A percentile compares a stretch with the other conserved stretches of the same genome.
These are phyloP conservation scores for Criorhina ranunculi DNA, from an alignment of 2,888 invertebrate species.

Conservation along the genomic window DNA sequence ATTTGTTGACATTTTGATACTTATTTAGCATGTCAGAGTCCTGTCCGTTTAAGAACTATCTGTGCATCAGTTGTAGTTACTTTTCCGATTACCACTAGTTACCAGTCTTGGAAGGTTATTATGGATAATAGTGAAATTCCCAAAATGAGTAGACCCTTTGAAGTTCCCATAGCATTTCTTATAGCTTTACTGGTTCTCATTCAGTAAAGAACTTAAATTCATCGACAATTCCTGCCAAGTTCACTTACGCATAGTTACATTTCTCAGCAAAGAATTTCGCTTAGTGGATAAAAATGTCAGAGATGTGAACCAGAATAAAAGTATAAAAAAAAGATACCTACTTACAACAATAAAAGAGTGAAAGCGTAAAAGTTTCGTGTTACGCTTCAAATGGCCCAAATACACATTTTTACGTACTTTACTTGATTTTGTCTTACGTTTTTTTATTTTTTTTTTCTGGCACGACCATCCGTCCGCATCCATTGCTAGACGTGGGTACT, in stretches of 20 bases:
- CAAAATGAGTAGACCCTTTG: too few species aligned
- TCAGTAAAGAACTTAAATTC: background rate
- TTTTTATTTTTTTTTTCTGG: constrained; percentile 29
- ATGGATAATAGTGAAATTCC: too few species aligned
- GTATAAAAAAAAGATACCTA: constrained; percentile 7
- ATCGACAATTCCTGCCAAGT: constrained; percentile 1
- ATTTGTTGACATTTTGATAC: too few species aligned
- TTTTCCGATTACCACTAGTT: too few species aligned
- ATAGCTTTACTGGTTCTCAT: too few species aligned
- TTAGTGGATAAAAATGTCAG: constrained; percentile 37
- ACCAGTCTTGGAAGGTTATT: too few species aligned
- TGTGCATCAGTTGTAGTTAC: too few species aligned
- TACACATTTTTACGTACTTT: constrained; percentile 64
- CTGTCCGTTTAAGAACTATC: too few species aligned
- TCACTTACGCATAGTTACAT: background rate
- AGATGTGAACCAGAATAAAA: background rate
- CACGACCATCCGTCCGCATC: constrained; percentile 46
- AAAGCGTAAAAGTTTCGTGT: constrained; percentile 73
- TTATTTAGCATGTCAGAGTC: too few species aligned
- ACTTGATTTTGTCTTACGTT: constrained; percentile 55
- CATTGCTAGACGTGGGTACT: constrained; percentile 44
- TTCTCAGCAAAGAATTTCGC: background rate
- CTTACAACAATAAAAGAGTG: constrained; percentile 57
- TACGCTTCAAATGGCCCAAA: constrained; percentile 74
- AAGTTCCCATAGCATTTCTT: too few species aligned